Conservation (phyloP, 2,113 vertebrate genomes). For the Ceyx melanurus region DNA sequence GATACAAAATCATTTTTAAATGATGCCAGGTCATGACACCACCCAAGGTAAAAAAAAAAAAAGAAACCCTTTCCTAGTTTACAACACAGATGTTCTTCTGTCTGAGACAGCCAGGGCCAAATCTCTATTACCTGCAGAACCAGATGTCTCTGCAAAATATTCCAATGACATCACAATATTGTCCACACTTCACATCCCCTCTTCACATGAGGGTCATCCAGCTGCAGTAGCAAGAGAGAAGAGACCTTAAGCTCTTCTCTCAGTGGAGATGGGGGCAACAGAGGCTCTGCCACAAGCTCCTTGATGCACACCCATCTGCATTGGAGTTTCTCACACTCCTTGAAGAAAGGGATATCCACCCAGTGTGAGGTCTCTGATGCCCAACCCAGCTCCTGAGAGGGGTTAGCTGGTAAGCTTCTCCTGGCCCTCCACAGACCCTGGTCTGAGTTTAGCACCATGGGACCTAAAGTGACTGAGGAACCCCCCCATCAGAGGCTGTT, state of each 20-base stretch:
- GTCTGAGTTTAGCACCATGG: background rate
- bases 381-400: background rate
- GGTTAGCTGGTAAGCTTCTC: background rate
- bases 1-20: background rate
- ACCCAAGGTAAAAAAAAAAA: background rate
- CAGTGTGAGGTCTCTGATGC: background rate
- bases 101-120: background rate
- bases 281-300: background rate
- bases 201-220: fast-evolving
- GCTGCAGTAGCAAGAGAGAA: too few species aligned
- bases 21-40: background rate
- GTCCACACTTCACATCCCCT: background rate
- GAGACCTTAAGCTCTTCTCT: background rate
- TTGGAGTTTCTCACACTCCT: background rate
- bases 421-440: background rate
- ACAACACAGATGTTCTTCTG: background rate
- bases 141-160: background rate
- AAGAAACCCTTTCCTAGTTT: background rate
- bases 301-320: background rate
- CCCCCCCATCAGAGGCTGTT: background rate
- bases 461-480: background rate
- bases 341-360: background rate
- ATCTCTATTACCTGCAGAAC: background rate
- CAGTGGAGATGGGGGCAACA: fast-evolving
- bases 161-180: fast-evolving